Percentiles rank a stretch among this genome's conserved stretches.
These are phyloP conservation scores for Oceanodroma leucorhoa DNA, from an alignment of 2,797 vertebrate genomes.

Conservation along the genomic window DNA sequence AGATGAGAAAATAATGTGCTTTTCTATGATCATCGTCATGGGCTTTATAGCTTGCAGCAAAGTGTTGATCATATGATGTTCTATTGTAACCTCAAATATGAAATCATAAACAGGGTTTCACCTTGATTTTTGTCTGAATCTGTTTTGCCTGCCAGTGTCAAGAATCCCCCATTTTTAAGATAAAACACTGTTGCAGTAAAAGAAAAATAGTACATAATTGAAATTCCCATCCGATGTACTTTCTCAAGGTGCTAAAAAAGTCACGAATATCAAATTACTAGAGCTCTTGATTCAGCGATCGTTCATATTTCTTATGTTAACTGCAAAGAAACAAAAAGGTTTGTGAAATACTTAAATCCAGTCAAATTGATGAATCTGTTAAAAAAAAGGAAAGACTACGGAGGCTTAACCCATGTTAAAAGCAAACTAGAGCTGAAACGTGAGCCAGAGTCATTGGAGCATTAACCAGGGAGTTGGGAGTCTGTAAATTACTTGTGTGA, in stretches of 20 bases:
- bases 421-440: not conserved
- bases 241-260: not conserved
- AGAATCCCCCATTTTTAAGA: not conserved
- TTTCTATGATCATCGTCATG: not conserved
- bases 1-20: not conserved
- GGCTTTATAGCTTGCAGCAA: not conserved
- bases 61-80: not conserved
- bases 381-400: not conserved
- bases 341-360: not conserved
- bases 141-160: not conserved
- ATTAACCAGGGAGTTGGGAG: not conserved
- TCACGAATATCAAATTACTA: not conserved
- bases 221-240: not conserved
- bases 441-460: not conserved
- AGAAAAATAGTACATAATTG: not conserved
- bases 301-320: not conserved
- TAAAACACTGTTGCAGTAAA: not conserved
- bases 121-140: not conserved
- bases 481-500: not conserved
- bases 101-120: not conserved
- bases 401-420: not conserved
- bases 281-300: not conserved
- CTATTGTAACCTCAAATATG: not conserved
- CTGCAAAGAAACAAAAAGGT: not conserved
- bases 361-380: not conserved